Evolutionary conservation across 1,140 invertebrate species (phyloP).

Genomic region (Saccostrea cuccullata): DNA sequence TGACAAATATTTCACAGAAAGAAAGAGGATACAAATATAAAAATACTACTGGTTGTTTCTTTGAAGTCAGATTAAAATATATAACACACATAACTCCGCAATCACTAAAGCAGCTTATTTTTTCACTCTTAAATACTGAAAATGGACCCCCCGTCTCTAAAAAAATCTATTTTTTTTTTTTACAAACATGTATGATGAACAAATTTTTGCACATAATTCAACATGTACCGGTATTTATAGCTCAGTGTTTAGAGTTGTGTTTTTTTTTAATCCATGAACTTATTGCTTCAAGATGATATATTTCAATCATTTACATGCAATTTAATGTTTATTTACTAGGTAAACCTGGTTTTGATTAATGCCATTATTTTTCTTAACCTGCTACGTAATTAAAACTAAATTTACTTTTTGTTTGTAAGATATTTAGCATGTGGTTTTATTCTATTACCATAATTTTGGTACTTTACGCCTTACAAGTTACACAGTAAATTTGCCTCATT

Average conservation of each 20-base stretch:
- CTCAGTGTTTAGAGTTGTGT: too few species aligned
- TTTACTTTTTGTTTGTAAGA: not conserved
- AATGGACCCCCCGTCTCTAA: too few species aligned
- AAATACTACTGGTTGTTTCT: not conserved
- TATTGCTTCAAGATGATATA: not conserved
- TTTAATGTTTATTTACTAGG: not conserved
- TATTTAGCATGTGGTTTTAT: not conserved
- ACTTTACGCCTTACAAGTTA: not conserved
- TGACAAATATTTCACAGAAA: not conserved
- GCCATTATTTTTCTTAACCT: not conserved
- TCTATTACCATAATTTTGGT: not conserved
- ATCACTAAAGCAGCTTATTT: too few species aligned
- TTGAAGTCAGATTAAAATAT: not conserved
- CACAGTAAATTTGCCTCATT: not conserved
- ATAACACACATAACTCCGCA: not conserved
- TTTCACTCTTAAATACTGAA: too few species aligned
- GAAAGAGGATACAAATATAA: not conserved
- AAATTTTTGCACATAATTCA: too few species aligned
- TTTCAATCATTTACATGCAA: not conserved
- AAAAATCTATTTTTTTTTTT: too few species aligned
- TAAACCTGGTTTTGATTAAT: constrained; percentile 3
- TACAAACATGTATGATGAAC: too few species aligned
- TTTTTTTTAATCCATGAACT: too few species aligned
- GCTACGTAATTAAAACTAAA: not conserved
- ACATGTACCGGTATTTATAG: too few species aligned